phyloP scores from a whole-genome alignment of 2,888 invertebrate genomes.

The Acrobasis repandana region DNA sequence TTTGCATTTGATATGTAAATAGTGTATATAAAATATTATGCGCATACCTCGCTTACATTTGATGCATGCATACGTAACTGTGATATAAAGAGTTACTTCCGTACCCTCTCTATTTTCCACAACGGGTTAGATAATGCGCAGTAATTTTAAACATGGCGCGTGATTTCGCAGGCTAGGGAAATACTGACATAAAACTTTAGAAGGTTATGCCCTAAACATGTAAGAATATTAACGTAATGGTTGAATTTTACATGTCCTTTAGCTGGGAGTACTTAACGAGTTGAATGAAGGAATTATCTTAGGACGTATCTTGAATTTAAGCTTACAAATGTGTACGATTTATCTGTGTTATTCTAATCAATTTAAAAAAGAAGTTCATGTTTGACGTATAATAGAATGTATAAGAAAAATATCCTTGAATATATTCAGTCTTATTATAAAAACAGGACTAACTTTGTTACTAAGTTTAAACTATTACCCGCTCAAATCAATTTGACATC shows the following conservation, averaged over 20 bases:
- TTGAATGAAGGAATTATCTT: not conserved
- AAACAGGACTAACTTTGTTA: too few relatives aligned
- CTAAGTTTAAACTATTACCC: too few relatives aligned
- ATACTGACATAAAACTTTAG: slow-evolving; percentile 13
- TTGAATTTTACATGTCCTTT: slow-evolving; percentile 3
- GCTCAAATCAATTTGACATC: too few relatives aligned
- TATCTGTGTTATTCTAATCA: not conserved
- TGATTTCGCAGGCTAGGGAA: slow-evolving; percentile 14
- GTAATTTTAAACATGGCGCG: slow-evolving; percentile 28
- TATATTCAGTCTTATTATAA: too few relatives aligned
- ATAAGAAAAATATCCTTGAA: too few relatives aligned
- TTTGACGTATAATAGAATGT: too few relatives aligned
- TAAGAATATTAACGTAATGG: slow-evolving; percentile 4
- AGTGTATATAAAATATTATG: too few relatives aligned
- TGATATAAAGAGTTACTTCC: slow-evolving; percentile 27
- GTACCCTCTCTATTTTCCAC: slow-evolving; percentile 34
- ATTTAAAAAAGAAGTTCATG: too few relatives aligned
- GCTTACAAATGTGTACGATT: not conserved
- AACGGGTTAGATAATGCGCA: slow-evolving; percentile 28
- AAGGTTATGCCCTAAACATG: not conserved
- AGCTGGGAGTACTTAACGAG: not conserved
- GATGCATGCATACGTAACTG: too few relatives aligned
- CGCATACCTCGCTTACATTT: too few relatives aligned
- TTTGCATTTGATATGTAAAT: too few relatives aligned
- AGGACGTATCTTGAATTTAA: not conserved